These are phyloP conservation scores for Montipora capitata DNA, from an alignment of 92 coral and sea anemone species.

Conservation along the genomic window DNA sequence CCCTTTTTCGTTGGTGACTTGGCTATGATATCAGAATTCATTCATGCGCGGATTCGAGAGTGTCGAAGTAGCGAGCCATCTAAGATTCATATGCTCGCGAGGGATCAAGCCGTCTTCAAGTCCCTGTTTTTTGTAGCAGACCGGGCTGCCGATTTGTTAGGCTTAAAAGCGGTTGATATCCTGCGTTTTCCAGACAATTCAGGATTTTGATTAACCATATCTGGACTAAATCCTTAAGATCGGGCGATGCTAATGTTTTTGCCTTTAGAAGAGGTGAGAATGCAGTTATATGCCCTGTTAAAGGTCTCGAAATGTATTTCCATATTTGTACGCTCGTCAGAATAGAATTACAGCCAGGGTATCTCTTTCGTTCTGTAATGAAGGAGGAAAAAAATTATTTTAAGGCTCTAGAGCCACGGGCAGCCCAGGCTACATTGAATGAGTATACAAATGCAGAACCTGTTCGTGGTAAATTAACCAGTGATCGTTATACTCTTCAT, in stretches of 20 bases:
- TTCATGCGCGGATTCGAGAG: too few species aligned
- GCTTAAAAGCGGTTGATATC: slow-evolving; percentile 8
- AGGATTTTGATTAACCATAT: slow-evolving; percentile 29
- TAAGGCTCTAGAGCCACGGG: slow-evolving; percentile 19
- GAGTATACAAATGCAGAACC: neutral
- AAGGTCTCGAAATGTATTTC: slow-evolving; percentile 20
- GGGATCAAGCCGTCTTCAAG: slow-evolving; percentile 21
- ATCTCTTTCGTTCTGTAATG: slow-evolving; percentile 45
- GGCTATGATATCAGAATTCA: neutral
- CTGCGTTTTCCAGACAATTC: slow-evolving; percentile 25
- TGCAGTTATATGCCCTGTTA: slow-evolving; percentile 17
- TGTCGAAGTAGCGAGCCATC: slow-evolving; percentile 1
- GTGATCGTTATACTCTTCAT: slow-evolving; percentile 35
- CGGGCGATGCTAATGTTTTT: slow-evolving; percentile 16
- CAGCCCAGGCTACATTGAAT: slow-evolving; percentile 53
- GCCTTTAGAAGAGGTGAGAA: slow-evolving; percentile 23
- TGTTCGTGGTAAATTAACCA: too few species aligned
- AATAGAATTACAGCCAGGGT: slow-evolving; percentile 34
- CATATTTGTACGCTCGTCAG: neutral
- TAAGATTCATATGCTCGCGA: slow-evolving; percentile 31
- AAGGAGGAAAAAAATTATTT: slow-evolving; percentile 1
- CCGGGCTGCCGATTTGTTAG: slow-evolving; percentile 31
- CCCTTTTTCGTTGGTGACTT: slow-evolving; percentile 47
- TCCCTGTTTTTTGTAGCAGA: slow-evolving; percentile 13
- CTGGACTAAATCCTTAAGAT: slow-evolving; percentile 17